Evolutionary conservation across 1,140 invertebrate genomes (phyloP).

Genomic region (Lucilia sericata): DNA sequence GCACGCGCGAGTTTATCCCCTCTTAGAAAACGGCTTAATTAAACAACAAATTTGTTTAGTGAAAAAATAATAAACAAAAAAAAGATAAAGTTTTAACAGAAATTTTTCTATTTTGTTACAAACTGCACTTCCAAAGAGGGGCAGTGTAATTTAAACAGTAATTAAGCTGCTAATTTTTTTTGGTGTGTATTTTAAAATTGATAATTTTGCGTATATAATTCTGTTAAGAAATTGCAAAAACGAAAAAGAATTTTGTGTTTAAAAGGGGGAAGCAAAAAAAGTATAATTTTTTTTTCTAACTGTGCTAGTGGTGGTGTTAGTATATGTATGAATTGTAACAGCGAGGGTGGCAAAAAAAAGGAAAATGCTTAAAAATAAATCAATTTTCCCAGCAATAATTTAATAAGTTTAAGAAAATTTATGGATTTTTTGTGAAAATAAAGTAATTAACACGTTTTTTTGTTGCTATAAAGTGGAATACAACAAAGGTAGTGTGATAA

Average conservation of each 20-base stretch:
- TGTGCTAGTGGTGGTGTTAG: constrained; percentile 22
- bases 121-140: not conserved
- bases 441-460: not conserved
- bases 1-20: constrained; percentile 25
- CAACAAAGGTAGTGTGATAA: not conserved
- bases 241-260: not conserved
- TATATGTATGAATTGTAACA: not conserved
- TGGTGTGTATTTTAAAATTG: constrained; percentile 13
- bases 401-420: constrained; percentile 4
- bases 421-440: not conserved
- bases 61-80: not conserved
- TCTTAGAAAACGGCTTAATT: constrained; percentile 29
- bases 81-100: not conserved
- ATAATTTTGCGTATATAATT: not conserved
- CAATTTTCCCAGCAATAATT: constrained; percentile 14
- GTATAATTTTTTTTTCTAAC: not conserved
- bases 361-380: constrained; percentile 30
- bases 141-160: not conserved
- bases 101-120: not conserved
- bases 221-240: not conserved
- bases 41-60: constrained; percentile 15
- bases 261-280: constrained; percentile 30
- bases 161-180: constrained; percentile 14
- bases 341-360: constrained; percentile 18
- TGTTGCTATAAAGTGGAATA: not conserved